Conservation (phyloP, 1,140 invertebrate species). For the Colletes gigas region DNA sequence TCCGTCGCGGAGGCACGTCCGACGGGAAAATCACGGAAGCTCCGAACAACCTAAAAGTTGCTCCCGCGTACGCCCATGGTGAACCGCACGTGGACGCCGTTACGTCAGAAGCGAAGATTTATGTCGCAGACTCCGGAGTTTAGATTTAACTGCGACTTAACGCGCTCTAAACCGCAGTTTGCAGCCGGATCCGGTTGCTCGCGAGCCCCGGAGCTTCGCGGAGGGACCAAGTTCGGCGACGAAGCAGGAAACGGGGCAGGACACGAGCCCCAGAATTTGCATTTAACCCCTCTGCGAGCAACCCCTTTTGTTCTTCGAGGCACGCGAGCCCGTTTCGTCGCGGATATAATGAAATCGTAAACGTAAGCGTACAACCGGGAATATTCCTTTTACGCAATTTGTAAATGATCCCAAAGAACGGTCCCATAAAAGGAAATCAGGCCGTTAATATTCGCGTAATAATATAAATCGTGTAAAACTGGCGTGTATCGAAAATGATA, state of each 20-base stretch:
- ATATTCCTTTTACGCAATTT: no score
- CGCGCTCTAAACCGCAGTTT: conserved; percentile 43
- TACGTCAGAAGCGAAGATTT: conserved; percentile 29
- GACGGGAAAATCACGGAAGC: conserved; percentile 13
- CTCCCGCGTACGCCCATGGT: background rate
- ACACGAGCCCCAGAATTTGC: conserved; percentile 42
- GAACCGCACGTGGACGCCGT: background rate
- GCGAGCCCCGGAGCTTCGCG: conserved; percentile 39
- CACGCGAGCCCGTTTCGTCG: no score
- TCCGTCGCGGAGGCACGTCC: background rate
- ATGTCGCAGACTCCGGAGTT: conserved; percentile 17
- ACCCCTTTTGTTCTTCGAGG: no score
- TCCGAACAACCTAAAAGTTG: background rate
- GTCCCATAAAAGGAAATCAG: no score
- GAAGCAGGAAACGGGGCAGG: no score
- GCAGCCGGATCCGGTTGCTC: conserved; percentile 20
- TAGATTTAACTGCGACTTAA: conserved; percentile 47
- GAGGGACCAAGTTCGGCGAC: conserved; percentile 1
- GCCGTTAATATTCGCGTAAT: no score
- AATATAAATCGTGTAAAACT: no score
- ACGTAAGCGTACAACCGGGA: no score
- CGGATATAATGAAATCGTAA: no score
- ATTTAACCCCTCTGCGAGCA: conserved; percentile 18
- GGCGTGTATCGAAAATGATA: no score
- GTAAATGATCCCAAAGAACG: no score